These are phyloP conservation scores for Tapirus terrestris DNA, from an alignment of 2,113 vertebrate species.

Conservation along the genomic window DNA sequence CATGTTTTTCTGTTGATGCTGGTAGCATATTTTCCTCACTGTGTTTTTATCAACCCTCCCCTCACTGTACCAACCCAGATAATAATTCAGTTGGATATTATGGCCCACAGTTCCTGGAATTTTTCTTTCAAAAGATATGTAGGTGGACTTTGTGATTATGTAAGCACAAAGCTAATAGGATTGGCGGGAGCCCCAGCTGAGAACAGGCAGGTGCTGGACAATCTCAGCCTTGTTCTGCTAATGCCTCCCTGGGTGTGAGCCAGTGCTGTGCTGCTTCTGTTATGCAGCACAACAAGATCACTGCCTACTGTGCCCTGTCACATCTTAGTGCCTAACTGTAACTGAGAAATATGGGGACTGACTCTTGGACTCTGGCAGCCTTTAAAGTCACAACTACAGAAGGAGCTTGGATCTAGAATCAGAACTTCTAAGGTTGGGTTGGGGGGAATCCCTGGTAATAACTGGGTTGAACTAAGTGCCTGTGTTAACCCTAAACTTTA, in stretches of 20 bases:
- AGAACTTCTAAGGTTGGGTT: neutral
- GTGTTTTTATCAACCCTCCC: conserved; percentile 36
- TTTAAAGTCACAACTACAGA: conserved; percentile 66
- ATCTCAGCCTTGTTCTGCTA: conserved; percentile 38
- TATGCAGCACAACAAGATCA: neutral
- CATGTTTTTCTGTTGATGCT: conserved; percentile 23
- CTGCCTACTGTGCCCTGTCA: conserved; percentile 60
- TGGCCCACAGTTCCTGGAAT: neutral
- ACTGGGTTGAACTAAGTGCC: neutral
- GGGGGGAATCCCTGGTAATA: neutral
- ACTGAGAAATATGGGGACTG: conserved; percentile 72
- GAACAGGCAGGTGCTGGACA: conserved; percentile 67
- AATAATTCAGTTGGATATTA: conserved; percentile 43
- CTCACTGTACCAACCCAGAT: neutral
- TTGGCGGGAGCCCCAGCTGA: conserved; percentile 58
- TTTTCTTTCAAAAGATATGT: conserved; percentile 51
- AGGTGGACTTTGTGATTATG: conserved; percentile 51
- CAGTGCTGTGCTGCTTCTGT: neutral
- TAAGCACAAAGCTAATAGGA: conserved; percentile 71
- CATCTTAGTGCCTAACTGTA: conserved; percentile 62
- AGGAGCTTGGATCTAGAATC: conserved; percentile 55
- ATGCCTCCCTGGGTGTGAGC: neutral
- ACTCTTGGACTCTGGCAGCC: conserved; percentile 59
- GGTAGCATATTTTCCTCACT: conserved; percentile 32
- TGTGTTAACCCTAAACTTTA: neutral